phyloP scores from a whole-genome alignment of 2,888 invertebrate species.

The Chrysotoxum bicinctum region DNA sequence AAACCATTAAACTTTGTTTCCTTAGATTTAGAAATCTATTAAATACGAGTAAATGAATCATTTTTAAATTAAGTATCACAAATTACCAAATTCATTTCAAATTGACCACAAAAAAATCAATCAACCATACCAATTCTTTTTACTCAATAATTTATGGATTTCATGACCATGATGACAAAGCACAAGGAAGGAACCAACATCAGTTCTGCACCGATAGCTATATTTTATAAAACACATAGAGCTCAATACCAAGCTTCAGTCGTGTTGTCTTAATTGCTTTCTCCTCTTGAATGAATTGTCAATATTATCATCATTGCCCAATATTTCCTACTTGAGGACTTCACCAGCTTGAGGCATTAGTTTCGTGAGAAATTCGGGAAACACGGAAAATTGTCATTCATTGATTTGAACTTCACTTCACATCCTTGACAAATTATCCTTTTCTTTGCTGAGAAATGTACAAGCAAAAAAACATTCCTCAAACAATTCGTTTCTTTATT shows the following conservation, averaged over 20 bases:
- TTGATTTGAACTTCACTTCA: slow-evolving; percentile 41
- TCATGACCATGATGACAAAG: neutral
- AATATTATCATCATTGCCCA: slow-evolving; percentile 35
- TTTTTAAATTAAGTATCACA: slow-evolving; percentile 28
- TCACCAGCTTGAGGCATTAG: neutral
- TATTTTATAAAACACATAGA: neutral
- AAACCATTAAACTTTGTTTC: too few species aligned
- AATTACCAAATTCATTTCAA: slow-evolving; percentile 31
- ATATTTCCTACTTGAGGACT: neutral
- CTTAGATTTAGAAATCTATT: too few species aligned
- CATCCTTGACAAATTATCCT: slow-evolving; percentile 50
- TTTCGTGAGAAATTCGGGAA: neutral
- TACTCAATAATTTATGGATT: slow-evolving; percentile 40
- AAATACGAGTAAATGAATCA: slow-evolving; percentile 28
- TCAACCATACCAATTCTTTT: slow-evolving; percentile 35
- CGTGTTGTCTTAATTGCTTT: slow-evolving; percentile 41
- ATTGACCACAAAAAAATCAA: slow-evolving; percentile 42
- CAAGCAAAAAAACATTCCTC: neutral
- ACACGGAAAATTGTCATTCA: slow-evolving; percentile 23
- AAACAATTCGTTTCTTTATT: neutral
- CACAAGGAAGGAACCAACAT: neutral
- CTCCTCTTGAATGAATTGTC: slow-evolving; percentile 38
- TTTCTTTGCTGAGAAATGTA: neutral
- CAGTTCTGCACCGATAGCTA: neutral
- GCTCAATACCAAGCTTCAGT: neutral